These are phyloP conservation scores for Trematomus loennbergii DNA, from an alignment of 2,113 vertebrate species.

Conservation along the genomic window DNA sequence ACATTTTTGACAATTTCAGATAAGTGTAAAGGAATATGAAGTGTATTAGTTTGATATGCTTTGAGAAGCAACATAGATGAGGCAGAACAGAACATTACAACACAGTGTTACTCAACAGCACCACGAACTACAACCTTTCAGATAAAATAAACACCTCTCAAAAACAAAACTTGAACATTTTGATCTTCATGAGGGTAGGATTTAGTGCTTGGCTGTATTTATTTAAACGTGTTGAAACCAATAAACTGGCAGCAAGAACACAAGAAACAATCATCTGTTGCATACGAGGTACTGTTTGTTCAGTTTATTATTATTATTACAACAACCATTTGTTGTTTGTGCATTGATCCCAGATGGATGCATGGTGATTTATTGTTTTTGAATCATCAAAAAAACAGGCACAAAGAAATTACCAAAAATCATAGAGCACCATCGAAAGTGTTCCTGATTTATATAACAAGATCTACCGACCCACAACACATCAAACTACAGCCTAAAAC, in stretches of 20 bases:
- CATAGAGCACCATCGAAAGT: background rate
- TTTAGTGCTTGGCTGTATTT: no score
- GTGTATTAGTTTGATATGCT: background rate
- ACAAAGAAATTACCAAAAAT: background rate
- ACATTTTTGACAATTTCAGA: background rate
- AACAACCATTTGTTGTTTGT: no score
- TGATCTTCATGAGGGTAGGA: background rate
- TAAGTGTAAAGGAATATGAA: background rate
- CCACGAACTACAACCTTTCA: background rate
- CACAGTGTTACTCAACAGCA: background rate
- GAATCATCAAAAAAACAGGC: background rate
- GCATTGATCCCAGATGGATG: conserved; percentile 29
- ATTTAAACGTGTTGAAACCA: background rate
- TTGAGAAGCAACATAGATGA: background rate
- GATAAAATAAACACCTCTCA: background rate
- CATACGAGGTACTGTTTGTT: conserved; percentile 21
- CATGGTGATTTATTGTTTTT: background rate
- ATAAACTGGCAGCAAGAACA: background rate
- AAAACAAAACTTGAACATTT: background rate
- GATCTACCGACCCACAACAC: background rate
- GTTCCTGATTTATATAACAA: background rate
- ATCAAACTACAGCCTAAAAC: background rate
- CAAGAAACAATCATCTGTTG: conserved; percentile 9
- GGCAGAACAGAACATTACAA: background rate
- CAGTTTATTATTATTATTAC: no score